Conservation (phyloP, 53 echinoderm and acorn worm species). For the Crossaster papposus region DNA sequence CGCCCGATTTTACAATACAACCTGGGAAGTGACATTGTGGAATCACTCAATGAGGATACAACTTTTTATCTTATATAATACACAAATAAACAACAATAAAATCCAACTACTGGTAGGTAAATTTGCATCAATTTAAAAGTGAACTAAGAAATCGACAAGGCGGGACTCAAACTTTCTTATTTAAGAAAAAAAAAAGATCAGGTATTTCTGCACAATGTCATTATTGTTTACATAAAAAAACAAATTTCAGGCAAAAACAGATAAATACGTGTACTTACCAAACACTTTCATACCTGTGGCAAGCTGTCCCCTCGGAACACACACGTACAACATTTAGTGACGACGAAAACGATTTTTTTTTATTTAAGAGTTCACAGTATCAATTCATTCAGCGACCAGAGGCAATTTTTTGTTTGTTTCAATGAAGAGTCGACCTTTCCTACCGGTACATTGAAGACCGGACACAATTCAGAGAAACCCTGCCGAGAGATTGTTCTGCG, state of each 20-base stretch:
- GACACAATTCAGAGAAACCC: neutral
- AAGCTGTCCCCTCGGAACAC: neutral
- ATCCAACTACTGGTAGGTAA: no score
- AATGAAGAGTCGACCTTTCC: neutral
- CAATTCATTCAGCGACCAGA: no score
- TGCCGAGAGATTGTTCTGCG: neutral
- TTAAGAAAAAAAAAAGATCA: neutral
- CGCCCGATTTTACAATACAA: no score
- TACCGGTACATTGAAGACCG: neutral
- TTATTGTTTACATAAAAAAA: neutral
- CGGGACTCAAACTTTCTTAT: no score
- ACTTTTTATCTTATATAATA: no score
- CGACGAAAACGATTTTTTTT: neutral
- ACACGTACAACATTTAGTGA: neutral
- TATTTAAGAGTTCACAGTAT: neutral
- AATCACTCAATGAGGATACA: no score
- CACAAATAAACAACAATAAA: no score
- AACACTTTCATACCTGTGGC: neutral
- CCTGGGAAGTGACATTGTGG: no score
- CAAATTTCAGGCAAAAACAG: neutral
- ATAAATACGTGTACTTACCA: neutral
- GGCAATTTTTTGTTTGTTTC: neutral
- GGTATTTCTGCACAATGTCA: neutral
- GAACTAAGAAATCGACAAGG: no score
- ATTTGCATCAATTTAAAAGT: neutral